These are phyloP conservation scores for Sebastes schlegelii DNA, from an alignment of 2,113 vertebrate genomes.

Conservation along the genomic window DNA sequence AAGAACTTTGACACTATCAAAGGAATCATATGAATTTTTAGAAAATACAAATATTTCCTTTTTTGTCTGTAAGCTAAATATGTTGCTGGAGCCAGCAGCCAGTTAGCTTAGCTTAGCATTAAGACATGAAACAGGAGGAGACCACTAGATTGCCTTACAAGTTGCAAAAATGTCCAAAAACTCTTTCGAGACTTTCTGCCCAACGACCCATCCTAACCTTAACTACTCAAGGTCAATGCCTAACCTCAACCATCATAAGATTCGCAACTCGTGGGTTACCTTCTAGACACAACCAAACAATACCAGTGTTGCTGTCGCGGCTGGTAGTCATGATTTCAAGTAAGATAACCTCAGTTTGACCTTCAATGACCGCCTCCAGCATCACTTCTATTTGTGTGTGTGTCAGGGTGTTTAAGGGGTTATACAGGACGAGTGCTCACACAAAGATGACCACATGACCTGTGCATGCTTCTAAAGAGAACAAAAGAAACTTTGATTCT, in stretches of 20 bases:
- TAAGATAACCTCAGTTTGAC: not conserved
- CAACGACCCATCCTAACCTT: too few species aligned
- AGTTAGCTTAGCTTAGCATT: not conserved
- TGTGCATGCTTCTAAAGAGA: not conserved
- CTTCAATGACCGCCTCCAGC: not conserved
- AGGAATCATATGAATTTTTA: not conserved
- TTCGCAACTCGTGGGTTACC: too few species aligned
- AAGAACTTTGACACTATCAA: not conserved
- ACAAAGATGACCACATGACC: not conserved
- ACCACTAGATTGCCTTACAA: too few species aligned
- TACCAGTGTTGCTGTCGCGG: too few species aligned
- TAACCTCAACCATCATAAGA: too few species aligned
- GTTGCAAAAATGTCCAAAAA: too few species aligned
- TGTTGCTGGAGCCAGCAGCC: not conserved
- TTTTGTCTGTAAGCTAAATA: not conserved
- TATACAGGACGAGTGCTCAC: too few species aligned
- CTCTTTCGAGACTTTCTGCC: too few species aligned
- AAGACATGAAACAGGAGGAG: not conserved
- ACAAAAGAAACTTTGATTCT: constrained; percentile 14
- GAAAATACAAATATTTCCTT: not conserved
- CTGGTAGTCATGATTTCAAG: not conserved
- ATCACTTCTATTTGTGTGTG: not conserved
- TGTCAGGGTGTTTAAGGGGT: not conserved
- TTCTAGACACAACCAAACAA: too few species aligned
- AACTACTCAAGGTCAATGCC: too few species aligned